Conservation (phyloP, 1,140 invertebrate genomes). For the Bursaphelenchus mucronatus region DNA sequence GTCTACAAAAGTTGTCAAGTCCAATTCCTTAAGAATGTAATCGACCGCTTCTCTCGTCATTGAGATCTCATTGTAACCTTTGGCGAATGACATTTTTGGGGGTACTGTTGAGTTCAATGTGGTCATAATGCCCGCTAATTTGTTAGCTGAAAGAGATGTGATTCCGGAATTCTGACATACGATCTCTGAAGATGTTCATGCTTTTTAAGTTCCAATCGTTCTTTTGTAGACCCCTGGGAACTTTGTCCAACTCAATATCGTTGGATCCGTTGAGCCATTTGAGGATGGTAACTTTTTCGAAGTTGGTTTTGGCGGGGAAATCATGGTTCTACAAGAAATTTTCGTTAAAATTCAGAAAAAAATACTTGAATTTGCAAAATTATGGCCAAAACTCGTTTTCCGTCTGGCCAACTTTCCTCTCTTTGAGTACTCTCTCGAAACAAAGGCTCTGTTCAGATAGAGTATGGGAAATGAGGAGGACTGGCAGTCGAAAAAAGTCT, state of each 20-base stretch:
- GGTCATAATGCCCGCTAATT: background rate
- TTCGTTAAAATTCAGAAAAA: no score
- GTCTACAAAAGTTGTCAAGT: slow-evolving; percentile 25
- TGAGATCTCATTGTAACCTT: slow-evolving; percentile 31
- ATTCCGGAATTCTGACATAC: background rate
- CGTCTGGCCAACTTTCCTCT: no score
- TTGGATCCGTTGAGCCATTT: slow-evolving; percentile 49
- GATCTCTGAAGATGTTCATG: slow-evolving; percentile 13
- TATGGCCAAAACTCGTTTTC: no score
- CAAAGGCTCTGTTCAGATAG: no score
- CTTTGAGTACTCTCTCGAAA: no score
- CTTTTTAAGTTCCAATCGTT: slow-evolving; percentile 17
- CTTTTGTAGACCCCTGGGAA: background rate
- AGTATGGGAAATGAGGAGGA: no score
- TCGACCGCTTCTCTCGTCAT: slow-evolving; percentile 26
- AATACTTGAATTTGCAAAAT: no score
- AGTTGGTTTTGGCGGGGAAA: slow-evolving; percentile 35
- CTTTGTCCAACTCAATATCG: slow-evolving; percentile 35
- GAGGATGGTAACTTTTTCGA: slow-evolving; percentile 43
- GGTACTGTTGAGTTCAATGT: background rate
- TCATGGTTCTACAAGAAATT: slow-evolving; percentile 52
- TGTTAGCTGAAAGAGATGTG: background rate
- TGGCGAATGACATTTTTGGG: slow-evolving; percentile 25
- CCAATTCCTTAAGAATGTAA: slow-evolving; percentile 36
- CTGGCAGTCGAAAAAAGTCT: no score